Evolutionary conservation across 2,888 invertebrate genomes (phyloP), one percentile per base, ranked within the genome.

Genomic region (Nezara viridula): DNA sequence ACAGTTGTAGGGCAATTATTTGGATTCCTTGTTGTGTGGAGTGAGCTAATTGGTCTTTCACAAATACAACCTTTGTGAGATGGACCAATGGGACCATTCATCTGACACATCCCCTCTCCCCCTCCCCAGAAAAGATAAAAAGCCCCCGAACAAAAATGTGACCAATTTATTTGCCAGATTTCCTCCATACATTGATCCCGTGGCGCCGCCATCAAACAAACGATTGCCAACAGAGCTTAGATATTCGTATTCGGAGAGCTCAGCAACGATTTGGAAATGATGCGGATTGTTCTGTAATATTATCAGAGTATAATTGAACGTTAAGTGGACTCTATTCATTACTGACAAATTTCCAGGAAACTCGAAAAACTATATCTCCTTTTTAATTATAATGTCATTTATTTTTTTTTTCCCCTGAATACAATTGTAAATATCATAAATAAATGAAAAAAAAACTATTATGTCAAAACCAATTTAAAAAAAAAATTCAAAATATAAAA

Each of bases 91-190:
- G 87, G 87, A 32, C 44, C 40, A 66, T 66, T 87, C 66, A 60
- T 47, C 55, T 73, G 44, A 19, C 37, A 81, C 44, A 24, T 44
- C 44, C 81, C n/a, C n/a, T n/a, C n/a, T n/a, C n/a, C n/a, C n/a
- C n/a, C n/a, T n/a, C 12, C 40, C 40, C 81, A 44, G 44, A 81
- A 44, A 44, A 81, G 81, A 81, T 44, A 81, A 81, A 81, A 81
- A 81, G 44, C 40, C 89, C 86, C 89, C 90, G 85, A 90, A 90
- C 90, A 90, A 90, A 90, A 90, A 89, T 89, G 88, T 89, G 77
- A 73, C 90, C 90, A 90, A 90, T 90, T 90, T 90, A 90, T 90
- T 90, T 88, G 88, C 89, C 52, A 89, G 27, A 89, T 44, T 60
- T 66, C 89, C 66, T 85, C 44, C 86, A 87, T 60, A 44, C 60